These are phyloP conservation scores for Escarpia spicata DNA, from an alignment of 2,888 invertebrate species.

Conservation along the genomic window DNA sequence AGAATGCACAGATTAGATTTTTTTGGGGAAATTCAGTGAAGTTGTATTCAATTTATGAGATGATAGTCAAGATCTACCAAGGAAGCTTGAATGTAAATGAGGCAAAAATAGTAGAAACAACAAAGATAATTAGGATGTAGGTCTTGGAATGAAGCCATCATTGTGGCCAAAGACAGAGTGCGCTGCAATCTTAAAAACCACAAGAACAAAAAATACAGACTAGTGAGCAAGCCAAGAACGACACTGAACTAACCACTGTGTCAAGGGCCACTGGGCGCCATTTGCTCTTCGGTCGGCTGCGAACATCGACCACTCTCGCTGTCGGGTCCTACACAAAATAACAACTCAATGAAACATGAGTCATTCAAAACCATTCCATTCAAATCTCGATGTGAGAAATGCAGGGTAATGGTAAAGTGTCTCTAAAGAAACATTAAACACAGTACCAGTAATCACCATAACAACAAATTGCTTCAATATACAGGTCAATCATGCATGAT, in stretches of 20 bases:
- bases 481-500: neutral
- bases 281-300: constrained; percentile 89
- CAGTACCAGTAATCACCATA: neutral
- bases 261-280: constrained; percentile 96
- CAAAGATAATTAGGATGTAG: too few relatives aligned
- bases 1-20: neutral
- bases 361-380: neutral
- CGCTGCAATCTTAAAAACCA: neutral
- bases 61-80: neutral
- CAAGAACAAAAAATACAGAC: neutral
- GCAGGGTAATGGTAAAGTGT: neutral
- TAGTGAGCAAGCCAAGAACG: neutral
- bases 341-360: neutral
- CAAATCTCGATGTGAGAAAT: neutral
- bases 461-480: neutral
- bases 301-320: constrained; percentile 66
- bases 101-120: too few relatives aligned
- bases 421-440: neutral
- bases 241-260: constrained; percentile 79
- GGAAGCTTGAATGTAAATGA: too few relatives aligned
- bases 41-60: neutral
- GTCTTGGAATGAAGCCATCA: too few relatives aligned
- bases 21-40: neutral
- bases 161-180: neutral
- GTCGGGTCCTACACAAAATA: constrained; percentile 51